Evolutionary conservation across 2,888 invertebrate species (phyloP), one percentile per base, ranked within the genome.

Genomic region (Folsomia manolachei): DNA sequence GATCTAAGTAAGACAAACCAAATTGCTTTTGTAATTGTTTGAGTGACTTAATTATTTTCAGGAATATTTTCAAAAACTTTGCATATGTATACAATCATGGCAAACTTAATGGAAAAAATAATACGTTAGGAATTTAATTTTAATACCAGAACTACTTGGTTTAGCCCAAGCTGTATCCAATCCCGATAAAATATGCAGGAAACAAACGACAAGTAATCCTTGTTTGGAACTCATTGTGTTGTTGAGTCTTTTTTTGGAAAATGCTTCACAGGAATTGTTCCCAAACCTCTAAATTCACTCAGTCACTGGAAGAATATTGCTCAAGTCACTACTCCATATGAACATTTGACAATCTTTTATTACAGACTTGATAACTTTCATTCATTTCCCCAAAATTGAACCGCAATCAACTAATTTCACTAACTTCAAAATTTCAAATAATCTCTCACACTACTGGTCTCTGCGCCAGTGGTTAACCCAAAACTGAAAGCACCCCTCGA

Each of bases 401-500:
- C n/a, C n/a, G n/a, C n/a, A n/a, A n/a, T n/a, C n/a, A n/a, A n/a
- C n/a, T n/a, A n/a, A n/a, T n/a, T n/a, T n/a, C n/a, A n/a, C n/a
- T n/a, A n/a, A n/a, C n/a, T n/a, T n/a, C n/a, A n/a, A n/a, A n/a
- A n/a, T n/a, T n/a, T n/a, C n/a, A n/a, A n/a, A n/a, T n/a, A n/a
- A n/a, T n/a, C 39, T 4, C 39, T 9, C 14, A 39, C 39, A 39
- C 39, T n/a, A 39, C 39, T 14, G 39, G 14, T 39, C n/a, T n/a
- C 25, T 26, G 67, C 51, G 24, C 24, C 53, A 67, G 19, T 14
- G n/a, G 56, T 67, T 56, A 56, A 26, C 26, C 26, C 25, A 25
- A 56, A 67, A 53, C 60, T 56, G 60, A 51, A 56, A 56, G 56
- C 25, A 67, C 60, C 67, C 60, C 56, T 52, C 4, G 56, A 23